Conservation (phyloP, 2,797 vertebrate genomes). For the Acomys russatus region DNA sequence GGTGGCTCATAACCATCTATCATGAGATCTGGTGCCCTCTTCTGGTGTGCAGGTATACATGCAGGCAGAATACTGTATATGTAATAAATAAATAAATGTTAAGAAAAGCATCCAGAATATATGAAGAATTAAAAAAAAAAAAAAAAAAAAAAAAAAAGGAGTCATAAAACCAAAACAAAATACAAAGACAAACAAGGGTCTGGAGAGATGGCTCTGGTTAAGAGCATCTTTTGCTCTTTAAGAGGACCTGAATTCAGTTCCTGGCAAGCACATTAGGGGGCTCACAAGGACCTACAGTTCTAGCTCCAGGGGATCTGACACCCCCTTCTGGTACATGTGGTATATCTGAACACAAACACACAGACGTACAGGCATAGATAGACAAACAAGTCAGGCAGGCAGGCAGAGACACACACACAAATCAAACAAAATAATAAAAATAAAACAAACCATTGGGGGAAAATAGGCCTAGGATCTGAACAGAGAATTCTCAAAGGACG, state of each 20-base stretch:
- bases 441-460: background rate
- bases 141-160: background rate
- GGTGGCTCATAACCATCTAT: too few species aligned
- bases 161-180: background rate
- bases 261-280: background rate
- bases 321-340: background rate
- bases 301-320: background rate
- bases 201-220: background rate
- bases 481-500: background rate
- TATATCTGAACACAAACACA: background rate
- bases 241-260: background rate
- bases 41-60: too few species aligned
- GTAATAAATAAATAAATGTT: too few species aligned
- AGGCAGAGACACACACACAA: background rate
- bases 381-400: background rate
- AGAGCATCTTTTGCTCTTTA: background rate
- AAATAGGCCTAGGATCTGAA: background rate
- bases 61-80: too few species aligned
- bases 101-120: background rate
- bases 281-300: background rate
- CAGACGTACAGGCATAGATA: background rate
- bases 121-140: background rate
- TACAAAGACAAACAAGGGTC: background rate
- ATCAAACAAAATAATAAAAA: background rate
- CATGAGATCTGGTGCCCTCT: too few species aligned